Conservation (phyloP, 2,797 vertebrate species). For the Molothrus ater region DNA sequence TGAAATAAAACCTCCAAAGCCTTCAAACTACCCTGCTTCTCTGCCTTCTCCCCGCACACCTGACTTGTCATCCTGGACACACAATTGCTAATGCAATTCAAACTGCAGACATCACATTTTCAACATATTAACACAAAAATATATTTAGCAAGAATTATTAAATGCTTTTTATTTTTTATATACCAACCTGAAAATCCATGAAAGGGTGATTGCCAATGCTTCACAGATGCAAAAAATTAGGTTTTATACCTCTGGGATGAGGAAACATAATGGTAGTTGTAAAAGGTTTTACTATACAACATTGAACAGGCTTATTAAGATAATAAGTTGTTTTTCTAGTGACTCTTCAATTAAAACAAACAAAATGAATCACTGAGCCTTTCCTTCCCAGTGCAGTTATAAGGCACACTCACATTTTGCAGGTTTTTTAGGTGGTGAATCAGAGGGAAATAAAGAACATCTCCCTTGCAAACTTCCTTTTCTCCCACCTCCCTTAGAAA, state of each 20-base stretch:
- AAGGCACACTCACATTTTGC: background rate
- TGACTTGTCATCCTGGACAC: background rate
- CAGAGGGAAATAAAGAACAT: background rate
- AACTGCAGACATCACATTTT: background rate
- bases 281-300: background rate
- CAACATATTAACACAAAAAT: background rate
- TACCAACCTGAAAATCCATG: background rate
- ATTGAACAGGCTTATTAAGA: background rate
- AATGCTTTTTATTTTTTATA: background rate
- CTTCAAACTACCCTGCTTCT: background rate
- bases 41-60: background rate
- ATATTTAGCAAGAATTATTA: background rate
- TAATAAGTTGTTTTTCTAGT: background rate
- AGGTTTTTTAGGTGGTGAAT: background rate
- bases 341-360: slow-evolving; percentile 2
- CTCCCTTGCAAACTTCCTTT: background rate
- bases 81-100: background rate
- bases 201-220: accelerated
- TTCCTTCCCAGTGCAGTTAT: background rate
- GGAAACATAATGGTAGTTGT: background rate
- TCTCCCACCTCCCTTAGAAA: background rate
- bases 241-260: background rate
- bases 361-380: background rate
- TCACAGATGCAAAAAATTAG: background rate
- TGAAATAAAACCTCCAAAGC: background rate